Base-by-base conservation (phyloP, 2,797 vertebrate species). In the Falco cherrug region DNA sequence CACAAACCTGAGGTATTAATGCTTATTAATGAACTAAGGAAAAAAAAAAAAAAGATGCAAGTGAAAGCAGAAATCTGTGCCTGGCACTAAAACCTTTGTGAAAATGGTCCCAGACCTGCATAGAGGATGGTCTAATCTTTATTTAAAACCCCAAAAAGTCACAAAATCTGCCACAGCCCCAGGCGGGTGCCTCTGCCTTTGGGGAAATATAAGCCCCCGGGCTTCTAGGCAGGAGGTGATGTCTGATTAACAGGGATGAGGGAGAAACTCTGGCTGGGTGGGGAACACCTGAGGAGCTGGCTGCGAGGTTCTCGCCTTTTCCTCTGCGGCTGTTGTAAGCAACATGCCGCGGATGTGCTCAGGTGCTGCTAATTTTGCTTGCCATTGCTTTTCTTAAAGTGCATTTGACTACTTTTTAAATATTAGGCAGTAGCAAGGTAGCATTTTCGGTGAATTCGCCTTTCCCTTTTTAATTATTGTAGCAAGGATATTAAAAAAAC, bases 11-110 rank as follows among this genome's bases (percentile, higher is more conserved):
- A 87, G 63, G 87, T 87, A 74, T 88, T 97, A 95, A 89, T 20
- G 60, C 79, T 81, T 87, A 53, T 57, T 97, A 94, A 95, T 67
- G 85, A 97, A 64, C 48, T 50, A 70, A 67, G 68, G n/a, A 33
- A 67, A 63, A 31, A 84, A 63, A 29, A 87, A 59, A 9, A 39
- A 89, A 82, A 39, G 11, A 79, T 4, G 37, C 64, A 54, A 10
- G 31, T 16, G 41, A 69, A 91, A 85, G 86, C 43, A 82, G 71
- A 50, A 63, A 54, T 65, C 60, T 50, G 5, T 7, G 26, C 37
- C 71, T 92, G 77, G 57, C 78, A 75, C 79, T 31, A 13, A 76
- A 92, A 82, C 50, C 69, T 80, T 68, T 68, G 65, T 25, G 50
- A 71, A 61, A 33, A 10, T 0, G 1, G 16, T 39, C 35, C 48